Percentiles rank a stretch among this genome's conserved stretches.
Conservation (phyloP, 2,797 vertebrate species). For the Hoplostethus atlanticus region DNA sequence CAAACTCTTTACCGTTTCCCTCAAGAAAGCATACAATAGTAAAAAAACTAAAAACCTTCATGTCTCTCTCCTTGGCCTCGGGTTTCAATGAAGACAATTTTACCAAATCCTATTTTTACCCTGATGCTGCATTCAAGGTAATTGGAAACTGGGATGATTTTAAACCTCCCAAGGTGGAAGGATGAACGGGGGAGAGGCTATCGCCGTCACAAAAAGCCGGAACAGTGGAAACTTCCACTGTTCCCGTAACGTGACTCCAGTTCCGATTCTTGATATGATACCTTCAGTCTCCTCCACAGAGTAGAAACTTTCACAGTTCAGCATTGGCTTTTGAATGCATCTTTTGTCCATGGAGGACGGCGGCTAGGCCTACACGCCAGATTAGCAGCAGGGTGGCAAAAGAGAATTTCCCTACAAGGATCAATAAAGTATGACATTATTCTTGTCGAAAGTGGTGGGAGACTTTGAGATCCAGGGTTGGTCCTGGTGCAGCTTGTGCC, state of each 20-base stretch:
- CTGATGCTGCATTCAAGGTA: neutral
- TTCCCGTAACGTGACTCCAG: too few relatives aligned
- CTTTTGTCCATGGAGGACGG: too few relatives aligned
- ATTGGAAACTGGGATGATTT: neutral
- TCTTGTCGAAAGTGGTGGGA: neutral
- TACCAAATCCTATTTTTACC: conserved; percentile 4
- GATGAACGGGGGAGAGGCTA: neutral
- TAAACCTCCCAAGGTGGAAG: neutral
- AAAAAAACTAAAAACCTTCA: conserved; percentile 21
- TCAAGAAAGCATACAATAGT: neutral
- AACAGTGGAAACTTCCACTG: neutral
- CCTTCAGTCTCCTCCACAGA: neutral
- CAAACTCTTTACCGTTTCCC: conserved; percentile 13
- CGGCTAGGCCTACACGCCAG: too few relatives aligned
- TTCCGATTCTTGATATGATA: too few relatives aligned
- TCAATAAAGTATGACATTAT: conserved; percentile 8
- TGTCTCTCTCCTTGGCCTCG: conserved; percentile 26
- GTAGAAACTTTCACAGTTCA: neutral
- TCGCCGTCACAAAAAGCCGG: neutral
- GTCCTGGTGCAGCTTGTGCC: conserved; percentile 5
- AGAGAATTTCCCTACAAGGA: neutral
- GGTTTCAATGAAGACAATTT: conserved; percentile 20
- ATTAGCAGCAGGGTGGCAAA: neutral
- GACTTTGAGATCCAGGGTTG: neutral
- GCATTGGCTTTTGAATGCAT: neutral